These are phyloP conservation scores for Malurus splendens DNA, from an alignment of 2,797 vertebrate genomes.

Conservation along the genomic window DNA sequence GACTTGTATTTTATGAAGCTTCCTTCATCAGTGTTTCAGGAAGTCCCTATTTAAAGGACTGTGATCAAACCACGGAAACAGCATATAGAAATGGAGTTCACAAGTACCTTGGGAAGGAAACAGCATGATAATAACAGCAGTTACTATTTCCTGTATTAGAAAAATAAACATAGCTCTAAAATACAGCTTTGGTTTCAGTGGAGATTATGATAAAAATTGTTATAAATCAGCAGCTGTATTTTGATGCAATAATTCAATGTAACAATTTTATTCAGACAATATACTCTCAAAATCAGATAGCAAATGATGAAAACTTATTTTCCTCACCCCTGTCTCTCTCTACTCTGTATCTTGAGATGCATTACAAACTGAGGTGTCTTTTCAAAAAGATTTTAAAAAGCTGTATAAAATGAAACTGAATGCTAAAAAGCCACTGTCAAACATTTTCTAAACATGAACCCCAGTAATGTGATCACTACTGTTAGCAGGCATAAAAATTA, in stretches of 20 bases:
- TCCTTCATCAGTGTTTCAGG: constrained; percentile 47
- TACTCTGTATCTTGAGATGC: neutral
- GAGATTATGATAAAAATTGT: constrained; percentile 19
- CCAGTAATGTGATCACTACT: neutral
- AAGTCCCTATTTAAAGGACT: constrained; percentile 38
- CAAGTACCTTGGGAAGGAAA: constrained; percentile 58
- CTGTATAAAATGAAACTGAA: neutral
- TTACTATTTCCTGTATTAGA: constrained; percentile 64
- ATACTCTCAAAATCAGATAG: neutral
- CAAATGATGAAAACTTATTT: neutral
- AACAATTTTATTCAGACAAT: neutral
- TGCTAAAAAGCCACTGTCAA: neutral
- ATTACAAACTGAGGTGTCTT: neutral
- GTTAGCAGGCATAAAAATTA: neutral
- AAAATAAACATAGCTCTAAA: constrained; percentile 53
- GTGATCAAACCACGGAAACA: constrained; percentile 21
- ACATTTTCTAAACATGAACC: neutral
- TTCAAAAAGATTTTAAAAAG: neutral
- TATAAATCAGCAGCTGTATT: constrained; percentile 1
- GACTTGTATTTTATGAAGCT: neutral
- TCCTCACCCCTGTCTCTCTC: neutral
- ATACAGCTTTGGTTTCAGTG: constrained; percentile 3
- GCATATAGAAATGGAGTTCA: neutral
- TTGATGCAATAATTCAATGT: neutral
- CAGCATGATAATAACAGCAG: constrained; percentile 52